These are phyloP conservation scores for Microtus richardsoni DNA, from an alignment of 2,113 vertebrate species.

Conservation along the genomic window DNA sequence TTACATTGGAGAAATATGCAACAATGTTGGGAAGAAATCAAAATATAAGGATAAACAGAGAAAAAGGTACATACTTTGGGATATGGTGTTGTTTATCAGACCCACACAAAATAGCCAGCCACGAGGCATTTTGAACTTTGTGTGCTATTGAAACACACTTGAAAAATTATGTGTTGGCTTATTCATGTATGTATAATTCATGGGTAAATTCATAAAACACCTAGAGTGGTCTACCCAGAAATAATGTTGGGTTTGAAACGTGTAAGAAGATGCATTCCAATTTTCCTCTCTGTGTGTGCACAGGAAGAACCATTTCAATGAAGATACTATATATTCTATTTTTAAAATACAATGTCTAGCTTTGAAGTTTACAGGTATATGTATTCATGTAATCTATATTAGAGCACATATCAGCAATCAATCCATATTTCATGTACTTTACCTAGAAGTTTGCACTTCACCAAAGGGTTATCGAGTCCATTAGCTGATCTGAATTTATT, in stretches of 20 bases:
- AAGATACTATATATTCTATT: not conserved
- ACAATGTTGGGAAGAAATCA: not conserved
- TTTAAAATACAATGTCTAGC: not conserved
- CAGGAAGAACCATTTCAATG: not conserved
- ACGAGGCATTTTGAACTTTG: not conserved
- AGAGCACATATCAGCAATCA: constrained; percentile 70
- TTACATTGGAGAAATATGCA: not conserved
- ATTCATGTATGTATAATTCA: not conserved
- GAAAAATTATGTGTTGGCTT: not conserved
- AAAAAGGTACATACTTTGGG: not conserved
- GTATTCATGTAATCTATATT: constrained; percentile 30
- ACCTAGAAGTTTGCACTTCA: constrained; percentile 83
- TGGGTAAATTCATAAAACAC: not conserved
- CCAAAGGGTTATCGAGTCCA: constrained; percentile 86
- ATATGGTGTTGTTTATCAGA: not conserved
- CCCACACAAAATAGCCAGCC: not conserved
- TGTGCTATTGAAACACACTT: not conserved
- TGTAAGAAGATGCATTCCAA: not conserved
- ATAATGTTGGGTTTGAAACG: not conserved
- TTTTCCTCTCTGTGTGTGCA: not conserved
- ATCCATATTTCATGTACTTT: constrained; percentile 86
- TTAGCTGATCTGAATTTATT: constrained; percentile 90
- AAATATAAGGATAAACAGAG: not conserved
- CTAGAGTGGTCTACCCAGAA: not conserved
- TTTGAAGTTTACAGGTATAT: constrained; percentile 22